Evolutionary conservation across 2,113 vertebrate species (phyloP).

Genomic region (Dasyornis broadbenti): DNA sequence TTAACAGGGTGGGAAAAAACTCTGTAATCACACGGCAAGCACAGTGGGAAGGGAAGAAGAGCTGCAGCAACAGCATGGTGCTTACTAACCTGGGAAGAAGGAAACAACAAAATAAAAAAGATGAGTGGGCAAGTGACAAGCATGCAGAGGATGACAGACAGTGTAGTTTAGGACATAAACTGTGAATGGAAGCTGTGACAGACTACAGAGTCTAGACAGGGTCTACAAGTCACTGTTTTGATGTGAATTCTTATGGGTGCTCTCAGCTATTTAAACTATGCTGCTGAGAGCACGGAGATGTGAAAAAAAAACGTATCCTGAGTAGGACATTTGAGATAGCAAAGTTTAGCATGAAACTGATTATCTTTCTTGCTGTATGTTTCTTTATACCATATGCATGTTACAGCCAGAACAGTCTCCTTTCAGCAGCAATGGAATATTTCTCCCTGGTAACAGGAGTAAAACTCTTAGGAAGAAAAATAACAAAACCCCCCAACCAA

Average conservation of each 20-base stretch:
- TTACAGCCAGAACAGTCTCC: background rate
- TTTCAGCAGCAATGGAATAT: background rate
- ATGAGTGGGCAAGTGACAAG: rapidly evolving
- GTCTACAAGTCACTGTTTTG: background rate
- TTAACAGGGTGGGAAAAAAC: background rate
- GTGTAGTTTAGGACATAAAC: background rate
- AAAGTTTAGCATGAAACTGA: background rate
- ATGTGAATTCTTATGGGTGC: background rate
- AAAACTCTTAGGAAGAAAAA: background rate
- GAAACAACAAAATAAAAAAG: background rate
- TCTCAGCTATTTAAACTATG: background rate
- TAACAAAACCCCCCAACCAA: background rate
- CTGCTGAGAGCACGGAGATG: background rate
- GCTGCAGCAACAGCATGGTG: background rate
- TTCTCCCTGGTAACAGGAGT: background rate
- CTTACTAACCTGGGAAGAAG: background rate
- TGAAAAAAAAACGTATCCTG: background rate
- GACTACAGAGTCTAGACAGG: background rate
- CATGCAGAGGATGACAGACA: background rate
- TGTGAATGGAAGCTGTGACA: background rate
- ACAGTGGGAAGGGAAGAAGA: background rate
- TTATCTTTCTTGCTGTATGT: background rate
- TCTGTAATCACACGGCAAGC: background rate
- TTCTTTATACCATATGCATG: background rate
- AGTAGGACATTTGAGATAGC: background rate